Evolutionary conservation across 2,888 invertebrate species (phyloP), one percentile per base, ranked within the genome.

Genomic region (Ichneumon xanthorius): DNA sequence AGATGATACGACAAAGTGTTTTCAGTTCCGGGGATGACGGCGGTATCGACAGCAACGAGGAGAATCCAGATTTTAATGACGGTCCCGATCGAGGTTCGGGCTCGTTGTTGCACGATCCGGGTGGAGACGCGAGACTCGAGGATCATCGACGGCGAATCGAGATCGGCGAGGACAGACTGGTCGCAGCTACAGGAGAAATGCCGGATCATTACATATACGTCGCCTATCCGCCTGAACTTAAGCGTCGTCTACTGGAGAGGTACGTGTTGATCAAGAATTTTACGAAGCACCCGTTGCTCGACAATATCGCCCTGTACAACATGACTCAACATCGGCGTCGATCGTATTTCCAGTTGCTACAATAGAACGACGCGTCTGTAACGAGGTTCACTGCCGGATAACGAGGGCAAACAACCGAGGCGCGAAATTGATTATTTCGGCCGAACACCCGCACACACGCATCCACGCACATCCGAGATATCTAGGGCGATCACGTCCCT

Each of bases 181-280:
- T 91, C 7, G 83, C 88, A 5, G 87, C 91, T n/a, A 89, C 88
- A 78, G 92, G 92, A 37, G 92, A 92, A 4, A 89, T 91, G 89
- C 91, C 92, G n/a, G 94, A 94, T 87, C 97, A 97, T 93, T 98
- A 97, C 94, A 97, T 98, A 92, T 98, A 97, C 94, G 97, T 97
- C 89, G 97, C 97, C 77, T 98, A 97, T 95, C 98, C 98, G 89
- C 97, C 97, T 55, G 97, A 98, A 94, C 95, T 98, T 87, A 97
- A 98, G 94, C 96, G 97, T 91, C 95, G 97, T 88, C 95, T 97
- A 90, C 95, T 97, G 89, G 97, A 97, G 95, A 97, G 97, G 97
- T 97, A 95, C 89, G 92, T 91, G 82, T 11, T 9, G 53, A 7
- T 50, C 40, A 40, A 19, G 37, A 61, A 33, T 37, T 70, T 79